Evolutionary conservation across 2,797 vertebrate species (phyloP).

Genomic region (Danio tinwini): DNA sequence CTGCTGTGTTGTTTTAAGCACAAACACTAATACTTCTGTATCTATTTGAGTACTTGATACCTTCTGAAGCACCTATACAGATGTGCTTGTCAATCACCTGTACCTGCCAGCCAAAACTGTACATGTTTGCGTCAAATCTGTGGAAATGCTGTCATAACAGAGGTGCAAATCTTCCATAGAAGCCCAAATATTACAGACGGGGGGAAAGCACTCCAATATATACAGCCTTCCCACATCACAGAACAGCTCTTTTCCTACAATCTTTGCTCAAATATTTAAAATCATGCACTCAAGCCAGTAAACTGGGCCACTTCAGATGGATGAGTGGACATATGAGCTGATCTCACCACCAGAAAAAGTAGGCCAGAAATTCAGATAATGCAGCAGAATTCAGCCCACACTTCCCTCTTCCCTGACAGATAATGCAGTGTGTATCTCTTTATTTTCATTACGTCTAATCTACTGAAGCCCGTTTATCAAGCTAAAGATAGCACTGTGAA

Average conservation of each 20-base stretch:
- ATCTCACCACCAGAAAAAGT: slow-evolving; percentile 16
- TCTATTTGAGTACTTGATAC: background rate
- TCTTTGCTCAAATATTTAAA: slow-evolving; percentile 41
- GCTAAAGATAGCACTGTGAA: slow-evolving; percentile 35
- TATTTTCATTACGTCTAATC: slow-evolving; percentile 37
- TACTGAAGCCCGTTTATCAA: slow-evolving; percentile 13
- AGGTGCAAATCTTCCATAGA: background rate
- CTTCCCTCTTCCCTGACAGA: background rate
- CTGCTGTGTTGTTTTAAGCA: background rate
- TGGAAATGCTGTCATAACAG: background rate
- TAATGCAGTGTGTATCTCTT: slow-evolving; percentile 12
- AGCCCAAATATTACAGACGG: background rate
- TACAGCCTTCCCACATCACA: background rate
- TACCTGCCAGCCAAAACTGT: background rate
- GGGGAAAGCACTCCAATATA: background rate
- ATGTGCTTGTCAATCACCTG: background rate
- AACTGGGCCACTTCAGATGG: slow-evolving; percentile 41
- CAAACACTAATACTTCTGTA: background rate
- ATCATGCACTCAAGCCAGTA: slow-evolving; percentile 36
- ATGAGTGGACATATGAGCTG: slow-evolving; percentile 30
- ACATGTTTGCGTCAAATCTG: background rate
- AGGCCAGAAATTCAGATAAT: slow-evolving; percentile 38
- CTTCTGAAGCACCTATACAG: background rate
- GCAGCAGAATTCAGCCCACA: slow-evolving; percentile 30
- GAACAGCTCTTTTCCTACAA: background rate